Evolutionary conservation across 2,888 invertebrate genomes (phyloP).

Genomic region (Eristalis pertinax): DNA sequence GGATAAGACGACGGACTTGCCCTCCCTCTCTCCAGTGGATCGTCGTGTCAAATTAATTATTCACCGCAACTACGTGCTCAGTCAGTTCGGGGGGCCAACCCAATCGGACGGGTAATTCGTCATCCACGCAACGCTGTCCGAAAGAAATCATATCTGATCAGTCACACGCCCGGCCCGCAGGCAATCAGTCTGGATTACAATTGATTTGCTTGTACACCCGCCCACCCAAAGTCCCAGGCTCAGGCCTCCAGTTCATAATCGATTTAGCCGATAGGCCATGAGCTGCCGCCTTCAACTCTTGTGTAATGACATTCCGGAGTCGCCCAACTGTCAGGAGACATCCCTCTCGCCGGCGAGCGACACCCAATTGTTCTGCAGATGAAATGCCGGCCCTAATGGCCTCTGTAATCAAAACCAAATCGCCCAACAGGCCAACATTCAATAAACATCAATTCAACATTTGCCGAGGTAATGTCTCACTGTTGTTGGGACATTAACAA

Average conservation of each 20-base stretch:
- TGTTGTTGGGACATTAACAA: background rate
- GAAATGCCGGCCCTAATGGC: background rate
- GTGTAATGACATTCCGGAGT: background rate
- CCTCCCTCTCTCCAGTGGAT: no score
- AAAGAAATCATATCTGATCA: background rate
- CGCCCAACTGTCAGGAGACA: no score
- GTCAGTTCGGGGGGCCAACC: no score
- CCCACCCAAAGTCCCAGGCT: no score
- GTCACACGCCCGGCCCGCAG: background rate
- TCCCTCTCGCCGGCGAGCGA: background rate
- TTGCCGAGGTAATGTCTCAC: background rate
- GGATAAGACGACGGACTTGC: background rate
- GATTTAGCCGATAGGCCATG: background rate
- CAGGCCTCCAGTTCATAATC: background rate
- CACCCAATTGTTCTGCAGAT: background rate
- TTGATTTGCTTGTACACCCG: background rate
- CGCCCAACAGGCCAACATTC: constrained; percentile 15
- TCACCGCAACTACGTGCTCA: background rate
- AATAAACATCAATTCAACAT: constrained; percentile 4
- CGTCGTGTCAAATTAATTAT: background rate
- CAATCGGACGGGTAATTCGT: background rate
- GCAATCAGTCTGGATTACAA: background rate
- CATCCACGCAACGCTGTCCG: background rate
- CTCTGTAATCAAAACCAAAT: constrained; percentile 23
- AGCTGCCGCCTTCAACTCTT: background rate